phyloP scores from a whole-genome alignment of 1,140 invertebrate species.

The Antheraea pernyi region DNA sequence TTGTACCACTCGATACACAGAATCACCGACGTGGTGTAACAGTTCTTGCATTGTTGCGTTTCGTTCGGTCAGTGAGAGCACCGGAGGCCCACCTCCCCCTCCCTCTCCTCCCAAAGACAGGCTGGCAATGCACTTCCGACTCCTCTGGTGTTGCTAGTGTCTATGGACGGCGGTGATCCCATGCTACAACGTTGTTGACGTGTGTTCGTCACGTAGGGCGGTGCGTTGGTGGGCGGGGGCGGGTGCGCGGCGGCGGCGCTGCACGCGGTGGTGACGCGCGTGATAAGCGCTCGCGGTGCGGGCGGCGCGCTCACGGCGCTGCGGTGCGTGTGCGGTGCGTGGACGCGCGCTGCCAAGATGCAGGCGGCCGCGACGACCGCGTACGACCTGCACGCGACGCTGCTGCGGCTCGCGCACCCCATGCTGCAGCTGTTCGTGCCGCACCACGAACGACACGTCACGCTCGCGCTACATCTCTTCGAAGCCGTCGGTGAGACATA shows the following conservation, averaged over 20 bases:
- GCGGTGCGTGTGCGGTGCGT: conserved; percentile 30
- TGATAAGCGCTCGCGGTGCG: conserved; percentile 52
- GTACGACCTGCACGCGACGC: conserved; percentile 57
- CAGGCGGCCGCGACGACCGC: conserved; percentile 33
- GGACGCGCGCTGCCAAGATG: not conserved
- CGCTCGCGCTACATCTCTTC: conserved; percentile 50
- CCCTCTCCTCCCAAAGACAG: too few relatives aligned
- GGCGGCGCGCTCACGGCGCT: conserved; percentile 48
- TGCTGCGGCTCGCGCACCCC: conserved; percentile 56
- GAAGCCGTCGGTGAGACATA: conserved; percentile 51
- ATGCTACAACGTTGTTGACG: too few relatives aligned
- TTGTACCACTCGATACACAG: too few relatives aligned
- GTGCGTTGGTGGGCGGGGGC: conserved; percentile 50
- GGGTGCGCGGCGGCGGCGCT: conserved; percentile 55
- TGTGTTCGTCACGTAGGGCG: too few relatives aligned
- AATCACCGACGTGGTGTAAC: too few relatives aligned
- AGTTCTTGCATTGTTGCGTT: too few relatives aligned
- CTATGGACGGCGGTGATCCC: too few relatives aligned
- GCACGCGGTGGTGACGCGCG: conserved; percentile 56
- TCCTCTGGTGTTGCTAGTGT: too few relatives aligned
- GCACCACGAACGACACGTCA: conserved; percentile 41
- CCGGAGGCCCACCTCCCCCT: too few relatives aligned
- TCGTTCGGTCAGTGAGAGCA: too few relatives aligned
- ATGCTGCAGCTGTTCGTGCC: conserved; percentile 52
- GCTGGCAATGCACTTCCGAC: too few relatives aligned